A percentile compares a stretch with the other conserved stretches of the same genome.
Evolutionary conservation across 2,113 vertebrate species (phyloP).

Genomic region (Rhipidura dahli): DNA sequence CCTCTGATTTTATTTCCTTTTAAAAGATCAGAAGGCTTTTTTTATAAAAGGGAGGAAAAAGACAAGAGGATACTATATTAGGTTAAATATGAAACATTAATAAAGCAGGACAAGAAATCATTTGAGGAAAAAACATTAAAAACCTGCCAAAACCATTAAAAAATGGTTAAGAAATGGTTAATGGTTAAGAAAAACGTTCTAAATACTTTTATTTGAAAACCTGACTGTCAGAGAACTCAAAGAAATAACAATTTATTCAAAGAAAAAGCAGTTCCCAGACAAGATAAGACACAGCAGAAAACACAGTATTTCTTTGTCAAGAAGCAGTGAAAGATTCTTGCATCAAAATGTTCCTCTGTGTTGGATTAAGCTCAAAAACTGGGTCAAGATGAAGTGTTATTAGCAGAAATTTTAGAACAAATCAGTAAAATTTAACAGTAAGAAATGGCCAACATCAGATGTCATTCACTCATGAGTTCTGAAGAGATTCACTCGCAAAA

Average conservation of each 20-base stretch:
- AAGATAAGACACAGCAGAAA: background rate
- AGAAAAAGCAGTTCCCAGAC: background rate
- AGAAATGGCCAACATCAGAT: background rate
- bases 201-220: background rate
- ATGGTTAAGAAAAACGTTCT: background rate
- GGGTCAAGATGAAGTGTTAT: background rate
- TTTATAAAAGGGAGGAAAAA: background rate
- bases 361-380: background rate
- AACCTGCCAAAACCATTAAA: background rate
- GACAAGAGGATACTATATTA: background rate
- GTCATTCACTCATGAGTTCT: background rate
- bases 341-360: background rate
- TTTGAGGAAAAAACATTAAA: background rate
- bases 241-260: background rate
- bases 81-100: background rate
- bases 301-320: background rate
- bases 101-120: background rate
- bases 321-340: background rate
- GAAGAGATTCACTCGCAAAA: background rate
- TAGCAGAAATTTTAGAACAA: constrained; percentile 1
- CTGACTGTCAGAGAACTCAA: background rate
- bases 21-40: background rate
- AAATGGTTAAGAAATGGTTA: too few species aligned
- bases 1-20: background rate
- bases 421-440: background rate